These are phyloP conservation scores for Amblyopsis hoosieri DNA, from an alignment of 2,797 vertebrate species.

Conservation along the genomic window DNA sequence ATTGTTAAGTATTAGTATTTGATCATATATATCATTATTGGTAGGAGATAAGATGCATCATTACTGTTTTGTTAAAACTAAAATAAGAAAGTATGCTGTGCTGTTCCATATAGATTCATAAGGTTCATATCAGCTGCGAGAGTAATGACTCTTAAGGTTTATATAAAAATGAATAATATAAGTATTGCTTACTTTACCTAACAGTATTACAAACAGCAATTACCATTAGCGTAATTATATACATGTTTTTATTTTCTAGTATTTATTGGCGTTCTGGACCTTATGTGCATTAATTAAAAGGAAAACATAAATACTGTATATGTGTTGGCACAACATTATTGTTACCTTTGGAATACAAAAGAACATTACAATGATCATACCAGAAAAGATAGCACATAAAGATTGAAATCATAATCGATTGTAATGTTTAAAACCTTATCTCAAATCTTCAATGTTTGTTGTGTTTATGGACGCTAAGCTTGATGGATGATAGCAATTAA, in stretches of 20 bases:
- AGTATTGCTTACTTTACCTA: neutral
- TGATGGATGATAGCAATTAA: constrained; percentile 80
- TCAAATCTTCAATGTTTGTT: constrained; percentile 74
- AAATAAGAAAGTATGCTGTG: neutral
- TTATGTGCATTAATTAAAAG: too few relatives aligned
- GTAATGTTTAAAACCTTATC: constrained; percentile 67
- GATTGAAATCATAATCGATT: constrained; percentile 66
- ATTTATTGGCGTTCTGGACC: too few relatives aligned
- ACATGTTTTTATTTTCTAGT: too few relatives aligned
- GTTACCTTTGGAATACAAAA: constrained; percentile 1
- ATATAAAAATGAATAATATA: neutral
- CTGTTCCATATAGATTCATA: too few relatives aligned
- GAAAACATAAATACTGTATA: too few relatives aligned
- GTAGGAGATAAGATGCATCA: constrained; percentile 15
- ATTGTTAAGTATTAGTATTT: neutral
- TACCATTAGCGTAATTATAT: too few relatives aligned
- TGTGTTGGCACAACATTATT: too few relatives aligned
- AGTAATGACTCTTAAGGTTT: neutral
- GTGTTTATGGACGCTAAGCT: constrained; percentile 73
- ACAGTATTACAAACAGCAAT: too few relatives aligned
- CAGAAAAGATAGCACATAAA: constrained; percentile 66
- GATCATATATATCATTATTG: neutral
- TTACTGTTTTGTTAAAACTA: constrained; percentile 59
- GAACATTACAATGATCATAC: constrained; percentile 56
- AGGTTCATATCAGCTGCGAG: too few relatives aligned